Evolutionary conservation across 1,140 invertebrate genomes (phyloP).

Genomic region (Zophobas atratus): DNA sequence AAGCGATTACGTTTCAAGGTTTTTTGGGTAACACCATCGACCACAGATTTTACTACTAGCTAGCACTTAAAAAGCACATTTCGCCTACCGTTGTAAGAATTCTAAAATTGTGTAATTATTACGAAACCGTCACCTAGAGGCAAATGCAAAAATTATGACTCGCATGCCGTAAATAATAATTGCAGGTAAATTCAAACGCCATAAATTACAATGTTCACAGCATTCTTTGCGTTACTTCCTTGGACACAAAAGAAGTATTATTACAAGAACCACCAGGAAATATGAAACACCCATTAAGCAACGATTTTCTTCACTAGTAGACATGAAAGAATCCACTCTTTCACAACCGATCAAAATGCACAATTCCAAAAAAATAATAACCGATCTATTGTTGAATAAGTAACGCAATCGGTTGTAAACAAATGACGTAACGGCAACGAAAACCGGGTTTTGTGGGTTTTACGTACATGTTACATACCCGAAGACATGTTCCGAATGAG

Average conservation of each 20-base stretch:
- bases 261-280: not conserved
- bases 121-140: constrained; percentile 5
- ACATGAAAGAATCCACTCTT: constrained; percentile 19
- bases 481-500: constrained; percentile 12
- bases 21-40: constrained; percentile 4
- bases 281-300: not conserved
- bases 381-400: not conserved
- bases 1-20: constrained; percentile 16
- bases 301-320: not conserved
- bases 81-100: too few species aligned
- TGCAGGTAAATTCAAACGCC: not conserved
- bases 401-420: too few species aligned
- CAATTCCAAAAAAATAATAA: constrained; percentile 15
- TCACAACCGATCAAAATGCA: not conserved
- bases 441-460: constrained; percentile 9
- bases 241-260: not conserved
- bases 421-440: too few species aligned
- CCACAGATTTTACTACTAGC: not conserved
- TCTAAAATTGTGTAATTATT: constrained; percentile 10
- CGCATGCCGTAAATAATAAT: constrained; percentile 4
- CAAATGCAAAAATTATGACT: constrained; percentile 9
- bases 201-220: too few species aligned
- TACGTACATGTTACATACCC: constrained; percentile 5
- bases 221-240: not conserved
- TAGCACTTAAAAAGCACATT: too few species aligned